Evolutionary conservation across 2,797 vertebrate species (phyloP), one percentile per base, ranked within the genome.

Genomic region (Intellagama lesueurii): DNA sequence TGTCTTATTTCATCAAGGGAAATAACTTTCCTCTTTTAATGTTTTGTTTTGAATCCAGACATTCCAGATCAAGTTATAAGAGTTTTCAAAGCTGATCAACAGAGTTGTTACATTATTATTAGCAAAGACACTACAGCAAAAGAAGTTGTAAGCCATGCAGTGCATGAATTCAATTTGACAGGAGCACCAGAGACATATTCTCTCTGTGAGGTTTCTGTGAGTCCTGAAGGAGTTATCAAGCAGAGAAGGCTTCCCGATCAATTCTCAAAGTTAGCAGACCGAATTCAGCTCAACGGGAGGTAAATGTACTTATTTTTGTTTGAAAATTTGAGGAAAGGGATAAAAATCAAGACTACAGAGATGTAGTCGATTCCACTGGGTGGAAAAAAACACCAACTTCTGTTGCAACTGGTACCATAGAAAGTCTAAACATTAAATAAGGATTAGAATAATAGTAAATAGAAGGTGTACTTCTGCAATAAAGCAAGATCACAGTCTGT

Each of bases 31-130:
- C 44, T 78, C 2, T 32, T 56, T 81, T 4, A 91, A 0, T 1
- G 1, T 91, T 91, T 5, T 0, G 35, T 52, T 95, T 90, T 92
- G 89, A 35, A 87, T 92, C 66, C 91, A 99, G 99, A 99, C 96
- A 98, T 98, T 95, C 99, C 98, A 0, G 98, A 99, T 95, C 99
- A 99, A 96, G 99, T 99, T 91, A 99, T 99, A 77, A 96, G 98
- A 80, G 98, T 99, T 92, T 99, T 99, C 96, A 99, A 98, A 95
- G 98, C 98, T 0, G 99, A 99, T 96, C 99, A 99, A 93, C 99
- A 99, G 96, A 99, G 99, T 90, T 99, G 98, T 95, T 99, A 99
- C 96, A 98, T 99, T 94, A 98, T 99, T 96, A 99, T 99, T 96
- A 98, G 98, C 95, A 99, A 99, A 94, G 98, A 99, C 96, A 98